Conservation (phyloP, 37 sponge, comb jelly and placozoan species). For the Spongia lamella region DNA sequence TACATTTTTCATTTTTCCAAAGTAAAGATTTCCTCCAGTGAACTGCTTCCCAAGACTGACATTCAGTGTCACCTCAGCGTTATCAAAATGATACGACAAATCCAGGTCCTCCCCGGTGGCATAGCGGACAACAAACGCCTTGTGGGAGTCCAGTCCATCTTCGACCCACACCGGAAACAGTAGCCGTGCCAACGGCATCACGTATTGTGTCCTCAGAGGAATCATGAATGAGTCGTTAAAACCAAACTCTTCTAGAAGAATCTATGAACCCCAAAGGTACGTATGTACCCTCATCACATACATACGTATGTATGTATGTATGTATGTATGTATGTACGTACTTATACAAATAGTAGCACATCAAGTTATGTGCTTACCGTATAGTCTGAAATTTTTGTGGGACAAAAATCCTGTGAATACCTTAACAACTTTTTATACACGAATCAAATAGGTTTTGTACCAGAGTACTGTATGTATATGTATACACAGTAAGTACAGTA, state of each 20-base stretch:
- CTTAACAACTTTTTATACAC: no score
- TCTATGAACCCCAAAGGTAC: slow-evolving; percentile 27
- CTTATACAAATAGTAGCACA: no score
- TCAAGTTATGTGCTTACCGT: no score
- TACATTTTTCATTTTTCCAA: slow-evolving; percentile 69
- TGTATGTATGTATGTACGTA: no score
- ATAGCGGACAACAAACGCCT: slow-evolving; percentile 75
- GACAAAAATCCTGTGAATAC: no score
- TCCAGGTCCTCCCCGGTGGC: slow-evolving; percentile 61
- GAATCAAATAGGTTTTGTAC: no score
- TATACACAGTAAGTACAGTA: no score
- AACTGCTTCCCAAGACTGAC: slow-evolving; percentile 75
- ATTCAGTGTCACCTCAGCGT: slow-evolving; percentile 89
- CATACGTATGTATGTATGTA: no score
- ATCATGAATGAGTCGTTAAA: slow-evolving; percentile 69
- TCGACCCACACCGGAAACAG: slow-evolving; percentile 81
- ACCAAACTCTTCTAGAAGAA: slow-evolving; percentile 76
- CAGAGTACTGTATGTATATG: no score
- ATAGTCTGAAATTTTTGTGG: no score
- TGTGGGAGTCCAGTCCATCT: slow-evolving; percentile 71
- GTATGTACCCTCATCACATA: no score
- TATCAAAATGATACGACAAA: slow-evolving; percentile 84
- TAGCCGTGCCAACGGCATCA: slow-evolving; percentile 54
- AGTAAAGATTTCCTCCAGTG: slow-evolving; percentile 71
- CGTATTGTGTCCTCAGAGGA: slow-evolving; percentile 37